Base-by-base conservation (phyloP, 2,888 invertebrate species). In the Phalera bucephala region DNA sequence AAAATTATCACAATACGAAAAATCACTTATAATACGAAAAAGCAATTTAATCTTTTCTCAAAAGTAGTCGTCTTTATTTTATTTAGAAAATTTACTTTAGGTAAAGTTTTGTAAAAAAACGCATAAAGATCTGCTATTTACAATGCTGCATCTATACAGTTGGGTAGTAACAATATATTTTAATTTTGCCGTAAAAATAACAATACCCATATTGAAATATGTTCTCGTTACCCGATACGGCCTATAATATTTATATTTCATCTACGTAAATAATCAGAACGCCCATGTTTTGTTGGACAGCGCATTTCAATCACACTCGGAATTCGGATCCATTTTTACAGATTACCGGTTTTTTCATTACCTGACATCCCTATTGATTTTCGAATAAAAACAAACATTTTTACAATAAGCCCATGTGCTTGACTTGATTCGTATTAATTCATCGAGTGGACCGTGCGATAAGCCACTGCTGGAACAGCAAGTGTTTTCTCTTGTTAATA, bases 151-250 rank as follows among this genome's bases (percentile, higher is more conserved):
- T n/a, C n/a, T n/a, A n/a, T n/a, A n/a, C n/a, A n/a, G n/a, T n/a
- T n/a, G n/a, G n/a, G n/a, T n/a, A n/a, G n/a, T n/a, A n/a, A n/a
- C n/a, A n/a, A n/a, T n/a, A n/a, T n/a, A n/a, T n/a, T n/a, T n/a
- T n/a, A n/a, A n/a, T n/a, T n/a, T n/a, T n/a, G n/a, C n/a, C n/a
- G n/a, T n/a, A n/a, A n/a, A n/a, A n/a, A n/a, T n/a, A n/a, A n/a
- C n/a, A n/a, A n/a, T n/a, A n/a, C n/a, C n/a, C n/a, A 52, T 52
- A 38, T 41, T 37, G 39, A 9, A 5, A 22, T 10, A 5, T 22
- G 10, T 22, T 22, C 6, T 10, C 9, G 10, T 4, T 10, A 10
- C n/a, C 3, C 22, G 22, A 5, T 22, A 10, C 10, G 9, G 5
- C n/a, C n/a, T 22, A 17, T 20, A 6, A 9, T 22, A 22, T 22